Evolutionary conservation across 2,113 vertebrate genomes (phyloP), one percentile per base, ranked within the genome.

Genomic region (Stercorarius parasiticus): DNA sequence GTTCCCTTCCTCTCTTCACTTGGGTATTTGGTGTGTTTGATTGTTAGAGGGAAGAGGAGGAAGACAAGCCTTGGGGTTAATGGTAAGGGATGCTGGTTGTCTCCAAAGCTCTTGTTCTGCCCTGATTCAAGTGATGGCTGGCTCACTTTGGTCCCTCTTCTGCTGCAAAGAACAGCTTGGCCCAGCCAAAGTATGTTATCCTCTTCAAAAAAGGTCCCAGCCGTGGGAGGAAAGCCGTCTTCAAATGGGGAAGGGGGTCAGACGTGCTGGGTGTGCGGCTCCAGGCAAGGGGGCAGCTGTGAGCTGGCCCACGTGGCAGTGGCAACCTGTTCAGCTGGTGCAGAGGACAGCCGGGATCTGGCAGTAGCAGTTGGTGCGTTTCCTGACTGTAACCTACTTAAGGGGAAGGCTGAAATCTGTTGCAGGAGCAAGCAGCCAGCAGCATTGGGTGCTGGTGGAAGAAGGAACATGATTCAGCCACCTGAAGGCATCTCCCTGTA

Each of bases 401-500:
- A 91, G 62, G 36, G 53, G n/a, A 87, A 91, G 77, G 81, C 91
- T 94, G 86, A 91, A 91, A 94, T 93, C 95, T 91, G 95, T 86
- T 94, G 73, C 78, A 72, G 84, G 93, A 94, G 32, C 49, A 86
- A 56, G 94, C 76, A 96, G 93, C 78, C 92, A 85, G 91, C 77
- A 95, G 53, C 58, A 19, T 52, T 76, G 89, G 86, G 90, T 84
- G 93, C 81, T 87, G 86, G 47, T 70, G 53, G 56, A 82, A 82
- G 80, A 73, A 43, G 43, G 81, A 82, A 81, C 23, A 19, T 91
- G 91, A 95, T 95, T 95, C 96, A 96, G 93, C 78, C 93, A 91
- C 96, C 96, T 96, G 95, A 95, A 96, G 93, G 91, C 87, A 87
- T 96, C 89, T 97, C 93, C 89, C 96, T 95, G 81, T 58, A 95